Conservation (phyloP, 2,888 invertebrate species). For the Vanessa cardui region DNA sequence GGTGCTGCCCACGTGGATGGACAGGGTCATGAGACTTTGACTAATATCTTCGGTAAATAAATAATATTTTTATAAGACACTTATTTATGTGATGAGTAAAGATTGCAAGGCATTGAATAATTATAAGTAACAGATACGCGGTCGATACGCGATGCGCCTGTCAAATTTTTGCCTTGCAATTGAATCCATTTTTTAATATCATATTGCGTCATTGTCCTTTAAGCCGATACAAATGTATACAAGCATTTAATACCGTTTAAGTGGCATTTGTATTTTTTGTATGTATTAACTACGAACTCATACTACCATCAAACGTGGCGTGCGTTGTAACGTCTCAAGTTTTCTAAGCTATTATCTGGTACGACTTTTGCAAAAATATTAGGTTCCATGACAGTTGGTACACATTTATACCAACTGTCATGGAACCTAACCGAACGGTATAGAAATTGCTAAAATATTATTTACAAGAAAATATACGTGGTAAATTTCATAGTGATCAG, state of each 20-base stretch:
- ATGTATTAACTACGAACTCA: no score
- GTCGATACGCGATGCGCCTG: slow-evolving; percentile 16
- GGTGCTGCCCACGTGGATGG: slow-evolving; percentile 70
- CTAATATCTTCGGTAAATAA: slow-evolving; percentile 29
- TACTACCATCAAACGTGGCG: no score
- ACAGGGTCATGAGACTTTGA: slow-evolving; percentile 56
- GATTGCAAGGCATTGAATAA: slow-evolving; percentile 22
- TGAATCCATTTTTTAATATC: slow-evolving; percentile 24
- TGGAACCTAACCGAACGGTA: no score
- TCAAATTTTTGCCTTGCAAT: slow-evolving; percentile 20
- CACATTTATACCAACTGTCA: no score
- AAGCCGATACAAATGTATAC: neutral
- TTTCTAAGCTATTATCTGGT: no score
- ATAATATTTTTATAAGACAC: slow-evolving; percentile 29
- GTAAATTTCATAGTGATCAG: no score
- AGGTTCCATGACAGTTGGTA: no score
- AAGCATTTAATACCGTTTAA: slow-evolving; percentile 2
- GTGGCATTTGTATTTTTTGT: neutral
- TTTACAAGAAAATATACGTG: no score
- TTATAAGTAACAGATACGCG: slow-evolving; percentile 24
- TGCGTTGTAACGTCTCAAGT: no score
- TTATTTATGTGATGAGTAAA: slow-evolving; percentile 30
- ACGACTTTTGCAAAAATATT: no score
- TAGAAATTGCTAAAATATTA: no score
- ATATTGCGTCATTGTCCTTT: slow-evolving; percentile 10